Evolutionary conservation across 2,888 invertebrate genomes (phyloP).

Genomic region (Linhomoeus sp.): DNA sequence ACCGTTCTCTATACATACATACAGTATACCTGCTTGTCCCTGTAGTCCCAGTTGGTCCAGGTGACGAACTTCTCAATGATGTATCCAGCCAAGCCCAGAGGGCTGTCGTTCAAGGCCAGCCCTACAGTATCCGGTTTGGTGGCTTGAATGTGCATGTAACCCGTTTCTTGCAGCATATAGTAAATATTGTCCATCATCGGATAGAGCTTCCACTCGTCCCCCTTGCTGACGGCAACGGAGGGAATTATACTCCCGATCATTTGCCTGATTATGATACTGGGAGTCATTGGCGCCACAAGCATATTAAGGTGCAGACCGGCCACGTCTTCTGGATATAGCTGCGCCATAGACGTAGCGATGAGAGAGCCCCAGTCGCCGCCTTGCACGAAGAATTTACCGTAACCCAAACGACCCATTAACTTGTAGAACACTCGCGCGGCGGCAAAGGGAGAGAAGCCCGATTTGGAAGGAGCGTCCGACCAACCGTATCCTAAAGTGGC

Average conservation of each 20-base stretch:
- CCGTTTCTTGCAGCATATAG: conserved; percentile 30
- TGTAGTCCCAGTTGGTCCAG: conserved; percentile 40
- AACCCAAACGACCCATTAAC: conserved; percentile 47
- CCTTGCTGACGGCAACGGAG: conserved; percentile 14
- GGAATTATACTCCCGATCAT: conserved; percentile 19
- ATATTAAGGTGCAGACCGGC: conserved; percentile 45
- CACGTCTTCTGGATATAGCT: conserved; percentile 39
- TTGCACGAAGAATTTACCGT: conserved; percentile 45
- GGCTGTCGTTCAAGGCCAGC: conserved; percentile 49
- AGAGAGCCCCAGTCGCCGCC: conserved; percentile 59
- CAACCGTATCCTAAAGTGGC: conserved; percentile 40
- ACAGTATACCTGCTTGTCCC: conserved; percentile 35
- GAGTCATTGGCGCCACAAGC: conserved; percentile 10
- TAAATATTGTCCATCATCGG: conserved; percentile 17
- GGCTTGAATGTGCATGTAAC: conserved; percentile 52
- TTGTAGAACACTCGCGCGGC: conserved; percentile 36
- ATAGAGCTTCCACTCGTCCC: conserved; percentile 17
- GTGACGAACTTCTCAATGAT: conserved; percentile 68
- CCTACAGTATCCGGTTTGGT: conserved; percentile 76
- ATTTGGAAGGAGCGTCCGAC: conserved; percentile 38
- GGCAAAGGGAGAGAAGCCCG: conserved; percentile 10
- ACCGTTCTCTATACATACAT: too few relatives aligned
- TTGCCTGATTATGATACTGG: conserved; percentile 11
- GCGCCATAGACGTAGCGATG: conserved; percentile 41
- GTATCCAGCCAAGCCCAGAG: conserved; percentile 66